Base-by-base conservation (phyloP, 2,113 vertebrate species). In the Anolis carolinensis region DNA sequence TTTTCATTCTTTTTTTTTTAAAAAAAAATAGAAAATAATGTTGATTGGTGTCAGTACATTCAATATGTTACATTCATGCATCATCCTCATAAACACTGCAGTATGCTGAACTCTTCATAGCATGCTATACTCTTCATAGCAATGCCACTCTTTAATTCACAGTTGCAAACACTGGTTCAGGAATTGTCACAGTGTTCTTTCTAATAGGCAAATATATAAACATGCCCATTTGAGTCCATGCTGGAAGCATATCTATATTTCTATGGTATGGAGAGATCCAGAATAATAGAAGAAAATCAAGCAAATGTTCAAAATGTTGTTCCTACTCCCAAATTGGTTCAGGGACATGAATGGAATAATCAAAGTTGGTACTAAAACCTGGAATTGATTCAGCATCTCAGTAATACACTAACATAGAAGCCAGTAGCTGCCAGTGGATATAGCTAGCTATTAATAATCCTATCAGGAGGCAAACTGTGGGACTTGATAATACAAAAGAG, bases 1-100 rank as follows among this genome's bases (percentile, higher is more conserved):
- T 63, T 73, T 18, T 63, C 1, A 44, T 71, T 8, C 1, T 1
- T 2, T 16, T 25, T 0, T n/a, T 8, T 27, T 59, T 7, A 27
- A 65, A 68, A 16, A 59, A 44, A 36, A 85, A 59, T 70, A n/a
- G 44, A 52, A 68, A 34, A n/a, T 16, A 68, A 14, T n/a, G 80
- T 52, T 21, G 27, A 34, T 55, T 82, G 48, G 5, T 68, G 67
- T 34, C 2, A 21, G 16, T 5, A n/a, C 6, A 16, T 71, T 55
- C 20, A 71, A 48, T 48, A 25, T 63, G 32, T 34, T 14, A 9
- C 23, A 14, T 48, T 32, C 34, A 59, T 59, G n/a, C 50, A 62
- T 36, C 18, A 79, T 36, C 32, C 4, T 27, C 9, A 63, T 63
- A 39, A 11, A 81, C 30, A 16, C 36, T 62, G 65, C 77, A 79